Evolutionary conservation across 2,888 invertebrate species (phyloP).

Genomic region (Ophion costatus): DNA sequence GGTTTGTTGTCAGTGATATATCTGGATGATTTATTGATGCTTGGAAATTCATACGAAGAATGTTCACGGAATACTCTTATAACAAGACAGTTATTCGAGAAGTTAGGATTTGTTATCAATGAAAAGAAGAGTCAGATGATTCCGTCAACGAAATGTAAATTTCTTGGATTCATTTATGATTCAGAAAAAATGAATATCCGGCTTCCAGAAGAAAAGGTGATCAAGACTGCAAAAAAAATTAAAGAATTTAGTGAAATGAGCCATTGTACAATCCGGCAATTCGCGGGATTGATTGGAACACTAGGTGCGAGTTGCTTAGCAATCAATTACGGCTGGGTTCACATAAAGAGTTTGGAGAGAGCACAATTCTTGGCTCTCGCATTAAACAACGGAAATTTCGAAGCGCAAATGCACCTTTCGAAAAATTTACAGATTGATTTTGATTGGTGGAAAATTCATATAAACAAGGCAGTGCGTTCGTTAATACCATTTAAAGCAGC

Average conservation of each 20-base stretch:
- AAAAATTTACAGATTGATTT: no score
- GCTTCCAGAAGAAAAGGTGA: slow-evolving; percentile 41
- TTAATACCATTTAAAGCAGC: slow-evolving; percentile 34
- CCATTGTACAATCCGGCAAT: slow-evolving; percentile 49
- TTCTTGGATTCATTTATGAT: no score
- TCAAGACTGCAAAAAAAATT: not conserved
- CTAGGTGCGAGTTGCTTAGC: slow-evolving; percentile 39
- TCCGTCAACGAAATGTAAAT: not conserved
- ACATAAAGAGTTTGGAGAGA: slow-evolving; percentile 52
- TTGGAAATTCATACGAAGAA: slow-evolving; percentile 34
- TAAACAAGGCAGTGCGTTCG: no score
- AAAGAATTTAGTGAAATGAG: not conserved
- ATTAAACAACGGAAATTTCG: no score
- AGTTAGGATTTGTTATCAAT: not conserved
- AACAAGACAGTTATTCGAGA: slow-evolving; percentile 4
- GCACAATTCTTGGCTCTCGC: no score
- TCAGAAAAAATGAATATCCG: slow-evolving; percentile 38
- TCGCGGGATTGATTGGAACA: slow-evolving; percentile 44
- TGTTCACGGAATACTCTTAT: slow-evolving; percentile 29
- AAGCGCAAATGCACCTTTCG: no score
- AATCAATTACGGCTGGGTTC: slow-evolving; percentile 5
- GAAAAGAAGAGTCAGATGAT: slow-evolving; percentile 36
- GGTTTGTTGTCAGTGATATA: no score
- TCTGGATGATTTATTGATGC: slow-evolving; percentile 55
- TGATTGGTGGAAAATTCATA: no score